Evolutionary conservation across 2,113 vertebrate species (phyloP), one percentile per base, ranked within the genome.

Genomic region (Prietella phreatophila): DNA sequence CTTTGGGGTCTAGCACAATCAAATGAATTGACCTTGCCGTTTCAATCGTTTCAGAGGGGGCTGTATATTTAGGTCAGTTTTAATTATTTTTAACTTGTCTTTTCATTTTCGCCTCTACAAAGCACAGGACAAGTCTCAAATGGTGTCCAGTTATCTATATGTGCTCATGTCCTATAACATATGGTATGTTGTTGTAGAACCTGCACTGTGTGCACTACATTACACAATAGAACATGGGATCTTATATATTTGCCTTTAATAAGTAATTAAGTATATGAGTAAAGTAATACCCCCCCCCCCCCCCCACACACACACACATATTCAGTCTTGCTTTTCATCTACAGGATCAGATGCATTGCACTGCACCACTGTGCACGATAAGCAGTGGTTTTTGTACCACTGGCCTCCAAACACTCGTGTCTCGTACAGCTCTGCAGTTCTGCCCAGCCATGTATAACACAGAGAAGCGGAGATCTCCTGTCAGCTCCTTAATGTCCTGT

Each of bases 401-500:
- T 67, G 56, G 61, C 47, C 65, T 55, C 3, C n/a, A 84, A 55
- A 71, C n/a, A 69, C 84, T 42, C 1, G 13, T 53, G 83, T 53
- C 42, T 53, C 1, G 47, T 53, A 47, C 63, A 84, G 47, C 33
- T 17, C 63, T 58, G 63, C 78, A 82, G 42, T 36, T 42, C 75
- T 50, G 47, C 27, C n/a, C 83, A 86, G 83, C 71, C 39, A 6
- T 69, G 79, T 75, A 86, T 89, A 91, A 85, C 87, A 83, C 4
- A 15, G 39, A 39, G 27, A 69, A 88, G 58, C 73, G 78, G 82
- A 71, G 69, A 86, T 63, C 83, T 33, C 22, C 76, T 55, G 82
- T 67, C 86, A 86, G 75, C 89, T 83, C 82, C 83, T 89, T 91
- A 86, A 90, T 91, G 89, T 90, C 87, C 88, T 82, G 69, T 86